Conservation (phyloP, 2,888 invertebrate species). For the Masnerella sp. region DNA sequence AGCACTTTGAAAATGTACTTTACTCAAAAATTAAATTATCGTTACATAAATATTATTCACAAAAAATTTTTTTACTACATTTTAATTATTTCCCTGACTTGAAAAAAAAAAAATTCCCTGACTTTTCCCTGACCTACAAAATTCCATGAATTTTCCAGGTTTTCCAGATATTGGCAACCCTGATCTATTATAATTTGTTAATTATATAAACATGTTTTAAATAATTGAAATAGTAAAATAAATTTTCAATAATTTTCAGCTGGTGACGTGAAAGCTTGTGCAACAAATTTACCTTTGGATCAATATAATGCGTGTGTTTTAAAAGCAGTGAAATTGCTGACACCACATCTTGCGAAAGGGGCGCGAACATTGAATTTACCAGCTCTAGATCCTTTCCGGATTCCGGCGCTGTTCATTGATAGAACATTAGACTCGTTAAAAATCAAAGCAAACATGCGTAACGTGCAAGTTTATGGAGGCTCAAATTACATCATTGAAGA, state of each 20-base stretch:
- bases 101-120: too few species aligned
- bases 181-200: too few species aligned
- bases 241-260: constrained; percentile 64
- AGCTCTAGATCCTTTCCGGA: constrained; percentile 84
- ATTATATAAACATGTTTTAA: too few species aligned
- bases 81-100: too few species aligned
- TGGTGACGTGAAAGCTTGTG: constrained; percentile 70
- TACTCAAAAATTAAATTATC: too few species aligned
- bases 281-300: constrained; percentile 61
- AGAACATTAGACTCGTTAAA: constrained; percentile 85
- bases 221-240: too few species aligned
- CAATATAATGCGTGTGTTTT: constrained; percentile 80
- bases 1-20: too few species aligned
- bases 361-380: constrained; percentile 86
- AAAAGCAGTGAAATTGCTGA: constrained; percentile 81
- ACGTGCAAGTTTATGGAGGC: constrained; percentile 83
- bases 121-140: too few species aligned
- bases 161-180: too few species aligned
- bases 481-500: constrained; percentile 82
- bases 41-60: too few species aligned
- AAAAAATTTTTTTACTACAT: too few species aligned
- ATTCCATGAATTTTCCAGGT: too few species aligned
- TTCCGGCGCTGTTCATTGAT: constrained; percentile 85
- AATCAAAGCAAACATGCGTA: constrained; percentile 84
- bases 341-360: constrained; percentile 81